Conservation (phyloP, 1,140 invertebrate genomes). For the Agrypnia vestita region DNA sequence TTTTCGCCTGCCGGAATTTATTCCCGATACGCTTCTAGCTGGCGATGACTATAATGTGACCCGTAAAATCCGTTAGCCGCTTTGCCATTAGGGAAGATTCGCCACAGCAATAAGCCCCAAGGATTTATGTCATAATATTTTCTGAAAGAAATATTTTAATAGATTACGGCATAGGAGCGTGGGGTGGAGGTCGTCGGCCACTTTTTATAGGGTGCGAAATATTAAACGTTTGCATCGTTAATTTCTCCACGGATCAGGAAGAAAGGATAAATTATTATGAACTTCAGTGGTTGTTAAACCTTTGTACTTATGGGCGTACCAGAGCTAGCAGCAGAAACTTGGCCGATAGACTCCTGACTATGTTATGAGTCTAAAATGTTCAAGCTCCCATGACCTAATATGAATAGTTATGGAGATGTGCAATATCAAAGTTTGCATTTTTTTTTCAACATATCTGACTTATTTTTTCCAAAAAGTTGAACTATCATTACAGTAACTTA, state of each 20-base stretch:
- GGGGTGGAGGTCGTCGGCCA: neutral
- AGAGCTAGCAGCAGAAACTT: no score
- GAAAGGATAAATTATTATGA: no score
- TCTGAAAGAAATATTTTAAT: constrained; percentile 6
- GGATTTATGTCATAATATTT: constrained; percentile 60
- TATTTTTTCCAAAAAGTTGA: no score
- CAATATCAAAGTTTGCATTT: no score
- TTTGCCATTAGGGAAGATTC: constrained; percentile 49
- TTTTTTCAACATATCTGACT: no score
- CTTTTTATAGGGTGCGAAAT: constrained; percentile 52
- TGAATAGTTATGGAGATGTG: no score
- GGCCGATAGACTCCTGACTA: no score
- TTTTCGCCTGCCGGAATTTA: no score
- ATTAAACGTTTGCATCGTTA: constrained; percentile 45
- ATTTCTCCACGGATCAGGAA: constrained; percentile 21
- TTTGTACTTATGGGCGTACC: neutral
- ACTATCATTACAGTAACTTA: no score
- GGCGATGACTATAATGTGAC: neutral
- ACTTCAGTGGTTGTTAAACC: neutral
- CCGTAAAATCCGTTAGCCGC: constrained; percentile 30
- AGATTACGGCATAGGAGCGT: neutral
- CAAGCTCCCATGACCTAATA: no score
- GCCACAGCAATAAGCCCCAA: constrained; percentile 52
- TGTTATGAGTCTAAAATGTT: no score
- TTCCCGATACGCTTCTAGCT: neutral